phyloP scores from a whole-genome alignment of 2,888 invertebrate species.

The Stenichneumon culpator region DNA sequence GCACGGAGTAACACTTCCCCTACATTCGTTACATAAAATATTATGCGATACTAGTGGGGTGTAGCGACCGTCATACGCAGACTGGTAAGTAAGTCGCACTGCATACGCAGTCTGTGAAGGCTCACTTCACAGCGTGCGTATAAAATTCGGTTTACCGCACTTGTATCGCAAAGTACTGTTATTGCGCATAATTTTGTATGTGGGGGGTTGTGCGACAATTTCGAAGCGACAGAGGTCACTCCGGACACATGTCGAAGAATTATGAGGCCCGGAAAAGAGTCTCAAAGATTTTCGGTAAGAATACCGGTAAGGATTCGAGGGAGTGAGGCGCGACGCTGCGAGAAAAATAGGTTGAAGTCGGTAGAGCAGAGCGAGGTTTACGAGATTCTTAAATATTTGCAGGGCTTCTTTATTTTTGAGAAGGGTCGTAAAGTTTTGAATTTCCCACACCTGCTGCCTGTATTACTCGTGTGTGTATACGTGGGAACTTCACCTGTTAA shows the following conservation, averaged over 20 bases:
- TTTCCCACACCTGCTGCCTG: slow-evolving; percentile 33
- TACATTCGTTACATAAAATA: too few relatives aligned
- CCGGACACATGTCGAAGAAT: slow-evolving; percentile 49
- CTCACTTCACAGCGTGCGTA: too few relatives aligned
- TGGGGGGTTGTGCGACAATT: slow-evolving; percentile 27
- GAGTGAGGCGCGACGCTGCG: not conserved
- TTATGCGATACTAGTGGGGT: too few relatives aligned
- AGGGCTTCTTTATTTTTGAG: slow-evolving; percentile 47
- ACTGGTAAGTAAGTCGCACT: too few relatives aligned
- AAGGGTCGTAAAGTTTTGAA: slow-evolving; percentile 58
- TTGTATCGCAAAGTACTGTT: too few relatives aligned
- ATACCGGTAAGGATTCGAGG: not conserved
- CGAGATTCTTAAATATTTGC: slow-evolving; percentile 61
- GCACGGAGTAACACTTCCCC: too few relatives aligned
- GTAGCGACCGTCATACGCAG: too few relatives aligned
- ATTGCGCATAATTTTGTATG: too few relatives aligned
- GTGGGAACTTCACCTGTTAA: slow-evolving; percentile 52
- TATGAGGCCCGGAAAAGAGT: slow-evolving; percentile 29
- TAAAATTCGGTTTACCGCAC: too few relatives aligned
- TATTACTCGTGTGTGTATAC: slow-evolving; percentile 6
- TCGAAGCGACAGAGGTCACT: slow-evolving; percentile 32
- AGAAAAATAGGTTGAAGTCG: not conserved
- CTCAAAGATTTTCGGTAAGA: slow-evolving; percentile 7
- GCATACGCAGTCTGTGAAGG: too few relatives aligned
- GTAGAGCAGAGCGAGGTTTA: slow-evolving; percentile 38